These are phyloP conservation scores for Chydorus sphaericus DNA, from an alignment of 2,888 invertebrate genomes.

Conservation along the genomic window DNA sequence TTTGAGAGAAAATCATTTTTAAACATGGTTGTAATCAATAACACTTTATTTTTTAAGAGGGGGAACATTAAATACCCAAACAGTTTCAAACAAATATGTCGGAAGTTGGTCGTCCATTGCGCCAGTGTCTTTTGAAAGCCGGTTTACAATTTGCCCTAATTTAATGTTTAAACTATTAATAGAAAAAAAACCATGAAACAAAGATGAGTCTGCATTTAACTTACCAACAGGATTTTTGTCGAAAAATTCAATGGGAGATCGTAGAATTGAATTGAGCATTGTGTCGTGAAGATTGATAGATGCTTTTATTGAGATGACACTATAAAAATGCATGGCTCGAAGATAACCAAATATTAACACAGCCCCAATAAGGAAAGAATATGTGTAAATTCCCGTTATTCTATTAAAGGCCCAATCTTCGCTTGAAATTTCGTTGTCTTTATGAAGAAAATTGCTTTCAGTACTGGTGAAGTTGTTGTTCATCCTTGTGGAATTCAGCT, in stretches of 20 bases:
- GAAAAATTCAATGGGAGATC: constrained; percentile 48
- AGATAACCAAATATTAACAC: constrained; percentile 25
- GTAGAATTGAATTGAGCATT: constrained; percentile 33
- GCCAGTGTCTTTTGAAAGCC: constrained; percentile 74
- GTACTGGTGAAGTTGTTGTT: no score
- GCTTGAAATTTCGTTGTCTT: no score
- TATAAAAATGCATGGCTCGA: constrained; percentile 30
- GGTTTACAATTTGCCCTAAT: constrained; percentile 58
- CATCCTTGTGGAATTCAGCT: no score
- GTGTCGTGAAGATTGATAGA: constrained; percentile 31
- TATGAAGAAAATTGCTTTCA: no score
- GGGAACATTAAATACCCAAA: neutral
- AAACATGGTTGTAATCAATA: neutral
- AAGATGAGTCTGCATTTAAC: neutral
- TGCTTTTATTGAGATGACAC: constrained; percentile 27
- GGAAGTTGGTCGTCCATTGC: constrained; percentile 58
- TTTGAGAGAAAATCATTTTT: neutral
- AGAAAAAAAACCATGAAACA: neutral
- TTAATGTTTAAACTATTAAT: constrained; percentile 5
- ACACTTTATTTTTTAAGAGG: neutral
- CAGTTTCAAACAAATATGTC: constrained; percentile 40
- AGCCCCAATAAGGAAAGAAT: constrained; percentile 27
- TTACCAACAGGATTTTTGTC: constrained; percentile 73
- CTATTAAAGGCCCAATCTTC: no score
- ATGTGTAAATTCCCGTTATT: constrained; percentile 27